Evolutionary conservation across 2,888 invertebrate genomes (phyloP), one percentile per base, ranked within the genome.

Genomic region (Ichneumoninae sp.): DNA sequence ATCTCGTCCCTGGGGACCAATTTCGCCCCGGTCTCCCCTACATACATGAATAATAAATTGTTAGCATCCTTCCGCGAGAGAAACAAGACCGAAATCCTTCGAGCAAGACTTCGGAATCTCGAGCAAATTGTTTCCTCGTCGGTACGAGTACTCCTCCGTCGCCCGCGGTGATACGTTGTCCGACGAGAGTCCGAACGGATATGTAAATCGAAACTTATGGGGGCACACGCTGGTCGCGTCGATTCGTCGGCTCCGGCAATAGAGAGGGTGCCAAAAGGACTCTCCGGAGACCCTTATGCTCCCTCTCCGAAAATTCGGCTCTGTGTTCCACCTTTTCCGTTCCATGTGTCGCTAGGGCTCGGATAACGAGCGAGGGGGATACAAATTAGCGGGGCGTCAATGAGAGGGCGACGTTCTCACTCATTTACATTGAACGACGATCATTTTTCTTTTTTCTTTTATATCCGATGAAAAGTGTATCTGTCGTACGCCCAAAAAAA

Each of bases 41-140:
- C 6, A 40, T 44, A 13, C 3, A 44, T 3, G 16, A 44, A 16
- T 44, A 16, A 44, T 13, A 44, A 16, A 44, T 13, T 44, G 44
- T 44, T 16, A 44, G 40, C 40, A 40, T 8, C 8, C 7, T 8
- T 40, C 40, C 40, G 40, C 40, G 8, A 40, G 40, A 40, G 44
- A 44, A 44, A 16, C 16, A 4, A 44, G 44, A 44, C 3, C 3
- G 16, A 44, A 44, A 13, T 44, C 3, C 16, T 44, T 16, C 16
- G 44, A 44, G 57, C 73, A 44, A 26, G 26, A 44, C 44, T 73
- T 44, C 16, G 44, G 77, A 78, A 92, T 92, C 91, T 92, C 90
- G 92, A 89, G 88, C 90, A 92, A 92, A 92, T 92, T 92, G 92
- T 92, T 92, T 92, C 91, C 90, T 44, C 88, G 89, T 88, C 89